These are phyloP conservation scores for Phalera bucephala DNA, from an alignment of 2,888 invertebrate species.

Conservation along the genomic window DNA sequence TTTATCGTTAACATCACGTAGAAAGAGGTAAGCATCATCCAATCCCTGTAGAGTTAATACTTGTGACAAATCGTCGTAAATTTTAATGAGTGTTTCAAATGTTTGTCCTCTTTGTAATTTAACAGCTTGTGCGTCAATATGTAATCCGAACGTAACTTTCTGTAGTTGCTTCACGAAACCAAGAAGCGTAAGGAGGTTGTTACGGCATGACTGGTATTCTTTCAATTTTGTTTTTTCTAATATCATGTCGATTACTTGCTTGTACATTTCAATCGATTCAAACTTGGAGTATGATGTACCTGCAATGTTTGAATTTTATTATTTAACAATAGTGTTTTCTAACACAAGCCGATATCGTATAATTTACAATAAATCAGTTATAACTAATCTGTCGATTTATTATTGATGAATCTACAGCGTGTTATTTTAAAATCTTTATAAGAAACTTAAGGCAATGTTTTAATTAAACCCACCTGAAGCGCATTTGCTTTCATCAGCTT, in stretches of 20 bases:
- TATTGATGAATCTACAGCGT: too few relatives aligned
- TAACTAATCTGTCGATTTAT: too few relatives aligned
- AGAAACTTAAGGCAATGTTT: too few relatives aligned
- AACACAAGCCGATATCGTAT: too few relatives aligned
- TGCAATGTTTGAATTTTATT: too few relatives aligned
- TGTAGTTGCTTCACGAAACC: conserved; percentile 40
- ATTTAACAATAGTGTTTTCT: too few relatives aligned
- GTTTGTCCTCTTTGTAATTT: conserved; percentile 43
- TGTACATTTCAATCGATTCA: conserved; percentile 47
- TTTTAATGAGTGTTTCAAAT: conserved; percentile 38
- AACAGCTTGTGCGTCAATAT: conserved; percentile 29
- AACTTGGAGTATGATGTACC: conserved; percentile 42
- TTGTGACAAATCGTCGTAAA: conserved; percentile 43
- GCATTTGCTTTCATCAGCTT: conserved; percentile 61
- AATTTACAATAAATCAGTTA: too few relatives aligned
- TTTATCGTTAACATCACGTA: conserved; percentile 47
- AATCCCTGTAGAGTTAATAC: conserved; percentile 26
- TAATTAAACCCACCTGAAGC: too few relatives aligned
- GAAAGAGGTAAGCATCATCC: conserved; percentile 42
- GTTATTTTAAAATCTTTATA: too few relatives aligned
- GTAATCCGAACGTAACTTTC: conserved; percentile 28
- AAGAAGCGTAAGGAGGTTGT: conserved; percentile 36
- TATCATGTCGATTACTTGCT: conserved; percentile 39
- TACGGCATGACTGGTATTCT: conserved; percentile 29
- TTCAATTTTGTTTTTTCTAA: conserved; percentile 34